Conservation (phyloP, 2,113 vertebrate genomes). For the Hippocampus guttulatus region DNA sequence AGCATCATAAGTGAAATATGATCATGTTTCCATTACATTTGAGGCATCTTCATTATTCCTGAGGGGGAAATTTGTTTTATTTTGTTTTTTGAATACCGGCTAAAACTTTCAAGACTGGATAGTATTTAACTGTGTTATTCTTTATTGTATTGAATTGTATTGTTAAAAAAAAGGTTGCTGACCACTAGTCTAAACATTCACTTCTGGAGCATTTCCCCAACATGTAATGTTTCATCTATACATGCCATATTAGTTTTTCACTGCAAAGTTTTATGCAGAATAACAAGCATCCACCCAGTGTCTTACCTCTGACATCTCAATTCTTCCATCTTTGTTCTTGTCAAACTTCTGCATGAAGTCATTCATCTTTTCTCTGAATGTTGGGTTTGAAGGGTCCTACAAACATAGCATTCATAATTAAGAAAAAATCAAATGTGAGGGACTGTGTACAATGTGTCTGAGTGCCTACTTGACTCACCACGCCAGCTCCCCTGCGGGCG, state of each 20-base stretch:
- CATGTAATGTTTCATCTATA: not conserved
- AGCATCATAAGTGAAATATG: no score
- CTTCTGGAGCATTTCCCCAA: not conserved
- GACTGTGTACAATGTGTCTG: not conserved
- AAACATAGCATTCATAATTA: constrained; percentile 10
- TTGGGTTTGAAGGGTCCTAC: constrained; percentile 82
- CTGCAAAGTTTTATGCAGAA: not conserved
- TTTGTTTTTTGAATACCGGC: no score
- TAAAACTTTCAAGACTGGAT: no score
- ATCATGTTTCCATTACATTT: no score
- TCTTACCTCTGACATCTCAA: constrained; percentile 96
- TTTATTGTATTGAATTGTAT: no score
- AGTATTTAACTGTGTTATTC: no score
- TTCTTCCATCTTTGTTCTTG: constrained; percentile 91
- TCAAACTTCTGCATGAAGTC: constrained; percentile 98
- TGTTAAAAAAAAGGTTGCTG: no score
- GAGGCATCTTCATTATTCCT: no score
- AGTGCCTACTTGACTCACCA: constrained; percentile 77
- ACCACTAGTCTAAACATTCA: no score
- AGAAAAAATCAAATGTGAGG: not conserved
- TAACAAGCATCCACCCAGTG: not conserved
- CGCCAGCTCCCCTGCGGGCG: constrained; percentile 85
- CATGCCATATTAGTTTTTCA: not conserved
- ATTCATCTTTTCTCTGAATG: constrained; percentile 89
- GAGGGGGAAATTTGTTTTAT: no score